Evolutionary conservation across 2,113 vertebrate species (phyloP).

Genomic region (Aspidoscelis tigris): DNA sequence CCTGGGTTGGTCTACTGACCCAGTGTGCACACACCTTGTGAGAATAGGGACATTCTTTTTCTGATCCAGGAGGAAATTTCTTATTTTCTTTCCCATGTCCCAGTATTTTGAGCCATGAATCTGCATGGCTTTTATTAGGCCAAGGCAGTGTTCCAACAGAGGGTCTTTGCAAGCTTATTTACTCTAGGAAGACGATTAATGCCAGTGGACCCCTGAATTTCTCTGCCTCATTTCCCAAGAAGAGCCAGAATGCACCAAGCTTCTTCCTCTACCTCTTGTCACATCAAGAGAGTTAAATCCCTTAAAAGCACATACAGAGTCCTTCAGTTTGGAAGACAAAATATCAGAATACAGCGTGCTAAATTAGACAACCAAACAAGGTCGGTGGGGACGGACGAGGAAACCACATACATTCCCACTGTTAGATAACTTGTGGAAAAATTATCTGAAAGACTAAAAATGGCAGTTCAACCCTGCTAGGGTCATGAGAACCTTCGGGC

Average conservation of each 20-base stretch:
- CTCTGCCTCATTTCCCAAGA: neutral
- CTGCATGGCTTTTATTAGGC: too few relatives aligned
- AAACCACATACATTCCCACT: neutral
- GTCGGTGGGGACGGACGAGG: neutral
- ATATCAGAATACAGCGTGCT: neutral
- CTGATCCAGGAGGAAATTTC: too few relatives aligned
- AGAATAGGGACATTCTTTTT: too few relatives aligned
- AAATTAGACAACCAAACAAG: neutral
- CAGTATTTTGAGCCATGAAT: too few relatives aligned
- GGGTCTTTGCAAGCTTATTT: too few relatives aligned
- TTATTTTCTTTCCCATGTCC: too few relatives aligned
- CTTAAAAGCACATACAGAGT: neutral
- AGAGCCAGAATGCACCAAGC: neutral
- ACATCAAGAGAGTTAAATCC: too few relatives aligned
- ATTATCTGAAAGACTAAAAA: constrained; percentile 12
- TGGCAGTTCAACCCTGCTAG: neutral
- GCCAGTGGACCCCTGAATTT: neutral
- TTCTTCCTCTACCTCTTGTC: neutral
- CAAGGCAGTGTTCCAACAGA: neutral
- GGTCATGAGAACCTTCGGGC: constrained; percentile 12
- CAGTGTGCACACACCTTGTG: too few relatives aligned
- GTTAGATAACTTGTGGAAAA: neutral
- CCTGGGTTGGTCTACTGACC: too few relatives aligned
- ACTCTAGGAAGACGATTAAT: neutral
- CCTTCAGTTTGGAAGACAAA: neutral